Evolutionary conservation across 2,888 invertebrate species (phyloP), one percentile per base, ranked within the genome.

Genomic region (Tenthredo distinguenda): DNA sequence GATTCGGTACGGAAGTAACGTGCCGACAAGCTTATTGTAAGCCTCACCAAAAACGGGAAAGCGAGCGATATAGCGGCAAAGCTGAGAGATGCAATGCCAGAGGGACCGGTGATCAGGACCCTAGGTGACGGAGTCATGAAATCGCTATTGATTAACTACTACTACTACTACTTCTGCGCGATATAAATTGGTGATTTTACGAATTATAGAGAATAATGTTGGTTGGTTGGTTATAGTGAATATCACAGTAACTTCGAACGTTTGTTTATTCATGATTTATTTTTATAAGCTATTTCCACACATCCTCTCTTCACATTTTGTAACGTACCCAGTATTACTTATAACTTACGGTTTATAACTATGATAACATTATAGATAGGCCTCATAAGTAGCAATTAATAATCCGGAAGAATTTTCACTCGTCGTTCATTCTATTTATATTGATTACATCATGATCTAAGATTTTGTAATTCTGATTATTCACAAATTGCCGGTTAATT

Each of bases 311-410:
- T 26, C 21, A 62, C 10, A 55, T 50, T 47, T 34, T 55, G 31
- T n/a, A n/a, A 43, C 43, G 18, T 77, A 77, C 7, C 18, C 31
- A 55, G n/a, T 50, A 68, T 68, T 40, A 40, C 81, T 62, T 81
- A 55, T 55, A 81, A 62, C 40, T 81, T 81, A 81, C 40, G 21
- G 31, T 40, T 37, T 62, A 40, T 21, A 26, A 10, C 15, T 62
- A 62, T 40, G 40, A 62, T 50, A 62, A 34, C 34, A 40, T 50
- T 77, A 77, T 31, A n/a, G 15, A 76, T 76, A 76, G 26, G 31
- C 12, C 43, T 74, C 43, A 74, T 26, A 40, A 74, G 15, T 40
- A 74, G 40, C n/a, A 40, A 71, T 40, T 71, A 71, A 71, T 71
- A 68, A 68, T 68, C 18, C 6, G 34, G 18, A 68, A 34, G 6